A percentile compares a stretch with the other conserved stretches of the same genome.
Conservation (phyloP, 2,888 invertebrate species). For the Aelia acuminata region DNA sequence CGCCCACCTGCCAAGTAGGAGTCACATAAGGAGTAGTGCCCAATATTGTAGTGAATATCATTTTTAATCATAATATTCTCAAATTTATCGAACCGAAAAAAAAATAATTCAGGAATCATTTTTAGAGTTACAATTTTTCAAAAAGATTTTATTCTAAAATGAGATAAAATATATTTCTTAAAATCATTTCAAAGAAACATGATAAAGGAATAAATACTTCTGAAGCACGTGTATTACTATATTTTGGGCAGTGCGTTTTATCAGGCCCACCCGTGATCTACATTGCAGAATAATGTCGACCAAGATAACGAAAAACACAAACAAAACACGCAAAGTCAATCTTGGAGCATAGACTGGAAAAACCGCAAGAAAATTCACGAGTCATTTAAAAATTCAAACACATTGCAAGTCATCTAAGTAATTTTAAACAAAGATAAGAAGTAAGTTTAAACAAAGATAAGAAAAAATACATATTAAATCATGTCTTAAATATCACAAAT, state of each 20-base stretch:
- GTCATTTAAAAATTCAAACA: background rate
- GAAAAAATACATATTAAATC: no score
- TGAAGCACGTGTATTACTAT: background rate
- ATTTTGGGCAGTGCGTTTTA: background rate
- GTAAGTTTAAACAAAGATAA: background rate
- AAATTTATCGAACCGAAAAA: no score
- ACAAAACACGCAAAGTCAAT: background rate
- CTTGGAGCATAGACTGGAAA: background rate
- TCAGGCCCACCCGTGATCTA: background rate
- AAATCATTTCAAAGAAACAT: background rate
- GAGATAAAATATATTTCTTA: background rate
- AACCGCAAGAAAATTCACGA: background rate
- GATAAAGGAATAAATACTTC: background rate
- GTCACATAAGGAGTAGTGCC: no score
- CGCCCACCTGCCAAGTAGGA: no score
- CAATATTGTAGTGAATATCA: no score
- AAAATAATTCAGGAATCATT: background rate
- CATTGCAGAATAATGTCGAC: background rate
- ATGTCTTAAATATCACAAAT: no score
- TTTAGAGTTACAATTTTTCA: background rate
- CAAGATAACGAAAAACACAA: background rate
- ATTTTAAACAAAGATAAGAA: background rate
- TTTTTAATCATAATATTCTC: no score
- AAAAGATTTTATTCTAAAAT: background rate
- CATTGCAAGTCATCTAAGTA: background rate